Evolutionary conservation across 2,113 vertebrate species (phyloP), one percentile per base, ranked within the genome.

Genomic region (Cygnus buccinator): DNA sequence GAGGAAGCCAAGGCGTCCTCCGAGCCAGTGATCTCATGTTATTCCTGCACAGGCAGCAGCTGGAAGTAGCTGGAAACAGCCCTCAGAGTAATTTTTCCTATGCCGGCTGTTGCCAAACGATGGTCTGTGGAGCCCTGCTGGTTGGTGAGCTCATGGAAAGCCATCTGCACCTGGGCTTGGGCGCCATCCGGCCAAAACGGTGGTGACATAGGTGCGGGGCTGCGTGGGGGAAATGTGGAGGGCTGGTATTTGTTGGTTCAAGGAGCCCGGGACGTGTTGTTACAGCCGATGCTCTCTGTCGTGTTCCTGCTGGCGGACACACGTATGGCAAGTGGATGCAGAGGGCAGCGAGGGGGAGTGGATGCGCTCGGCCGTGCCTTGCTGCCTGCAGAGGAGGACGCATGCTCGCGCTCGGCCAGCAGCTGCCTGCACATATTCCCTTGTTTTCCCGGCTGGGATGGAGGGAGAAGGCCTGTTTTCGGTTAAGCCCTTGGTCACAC

Each of bases 401-500:
- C 57, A 73, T 43, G 3, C 3, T 5, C 84, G 70, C 33, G 37
- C 81, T 90, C 76, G 75, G 87, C 91, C 3, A 14, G 63, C 7
- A 2, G 72, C 95, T 90, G 91, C 71, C 74, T 93, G 94, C 91
- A 93, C 25, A 23, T 90, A 89, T 54, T 93, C 58, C 39, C 74
- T 76, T 61, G n/a, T 95, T 97, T 96, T 96, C 94, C 92, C 54
- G 90, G 63, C 70, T 44, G 63, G 74, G 89, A 79, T 76, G 62
- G 76, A 94, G 66, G 75, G 82, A 94, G 81, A 94, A 96, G 87
- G 93, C 97, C 97, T 98, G 97, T 95, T 98, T 98, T 96, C 5
- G 43, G 95, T 98, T 98, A 98, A 97, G 92, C 65, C 83, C 91
- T 95, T 16, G 35, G 96, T 98, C 97, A 97, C 93, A 98, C 77